Evolutionary conservation across 2,113 vertebrate genomes (phyloP), one percentile per base, ranked within the genome.

Genomic region (Rana temporaria): DNA sequence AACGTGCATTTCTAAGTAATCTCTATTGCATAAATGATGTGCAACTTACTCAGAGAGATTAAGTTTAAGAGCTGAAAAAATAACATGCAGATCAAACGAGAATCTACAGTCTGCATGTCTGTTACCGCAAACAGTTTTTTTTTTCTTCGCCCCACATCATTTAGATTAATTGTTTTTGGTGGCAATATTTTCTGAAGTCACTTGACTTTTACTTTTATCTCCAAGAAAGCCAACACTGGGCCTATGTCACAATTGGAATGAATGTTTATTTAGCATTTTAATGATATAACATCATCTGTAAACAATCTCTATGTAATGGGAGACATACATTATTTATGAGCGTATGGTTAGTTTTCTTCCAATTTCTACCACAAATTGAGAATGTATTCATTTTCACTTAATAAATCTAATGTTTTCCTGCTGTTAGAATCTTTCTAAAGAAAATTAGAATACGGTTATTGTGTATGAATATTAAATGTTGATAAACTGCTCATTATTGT

Each of bases 51-150:
- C 78, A 16, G 80, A 69, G 48, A 82, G 80, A 74, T 83, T 76
- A 83, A 60, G 81, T 83, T 83, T 85, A 85, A 85, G 84, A 32
- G 72, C 82, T 56, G 63, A 53, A 84, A 64, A 86, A 48, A 79
- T 15, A 85, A 48, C 77, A 30, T 59, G 19, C 15, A 85, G 71
- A 81, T 87, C 75, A 86, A 75, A 88, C 59, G 42, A 57, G 83
- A 89, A 86, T 84, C 79, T 1, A 80, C 26, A 63, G 24, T 6
- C 26, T 85, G 85, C 85, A 6, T 77, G 87, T 64, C 89, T 87
- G 75, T 48, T 22, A 78, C 70, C n/a, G 66, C 57, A 42, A 48
- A 38, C 16, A 17, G 59, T 76, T 75, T 55, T 83, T 72, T 53
- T 48, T 14, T 48, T 12, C 42, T 12, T 48, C 42, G 20, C 16